Base-by-base conservation (phyloP, 2,797 vertebrate genomes). In the Anguilla obscura region DNA sequence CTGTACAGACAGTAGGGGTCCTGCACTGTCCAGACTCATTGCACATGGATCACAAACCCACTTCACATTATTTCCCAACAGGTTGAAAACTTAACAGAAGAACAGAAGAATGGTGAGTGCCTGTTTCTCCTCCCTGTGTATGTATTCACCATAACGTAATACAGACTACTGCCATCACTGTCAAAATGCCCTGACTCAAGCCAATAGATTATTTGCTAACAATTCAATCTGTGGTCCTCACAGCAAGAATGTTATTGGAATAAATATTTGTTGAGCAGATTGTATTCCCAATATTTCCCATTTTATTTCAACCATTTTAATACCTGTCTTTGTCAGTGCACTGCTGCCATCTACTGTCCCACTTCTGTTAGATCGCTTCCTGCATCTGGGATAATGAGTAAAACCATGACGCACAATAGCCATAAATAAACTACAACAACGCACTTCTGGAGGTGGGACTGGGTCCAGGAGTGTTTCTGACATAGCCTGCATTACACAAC, bases 31-130 rank as follows among this genome's bases (percentile, higher is more conserved):
- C 79, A 82, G 79, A 21, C 79, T 24, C 45, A 69, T 27, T 14
- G 1, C 84, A 30, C 27, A 85, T 58, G 27, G 1, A 16, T 27
- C 27, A 58, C 16, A 33, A 56, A 21, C 12, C 27, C 21, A 21
- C n/a, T 69, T 79, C 16, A 89, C 45, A 89, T 60, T 88, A 52
- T 60, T 50, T 87, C 83, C 87, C 79, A 90, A 71, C 89, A 97
- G 96, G 96, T 97, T 85, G 96, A 97, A 90, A 97, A 97, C 93
- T 91, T 97, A 90, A 97, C 96, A 74, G 96, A 96, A 88, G 96
- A 97, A 89, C 96, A 97, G 91, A 97, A 96, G 94, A 96, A 96
- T 94, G 96, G 96, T 96, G 89, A 95, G 95, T 71, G 50, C 33
- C 66, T 40, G 40, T 56, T 52, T 3, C 8, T 56, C 21, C 48